These are phyloP conservation scores for Myotis pilosus DNA, from an alignment of 2,797 vertebrate species.

Conservation along the genomic window DNA sequence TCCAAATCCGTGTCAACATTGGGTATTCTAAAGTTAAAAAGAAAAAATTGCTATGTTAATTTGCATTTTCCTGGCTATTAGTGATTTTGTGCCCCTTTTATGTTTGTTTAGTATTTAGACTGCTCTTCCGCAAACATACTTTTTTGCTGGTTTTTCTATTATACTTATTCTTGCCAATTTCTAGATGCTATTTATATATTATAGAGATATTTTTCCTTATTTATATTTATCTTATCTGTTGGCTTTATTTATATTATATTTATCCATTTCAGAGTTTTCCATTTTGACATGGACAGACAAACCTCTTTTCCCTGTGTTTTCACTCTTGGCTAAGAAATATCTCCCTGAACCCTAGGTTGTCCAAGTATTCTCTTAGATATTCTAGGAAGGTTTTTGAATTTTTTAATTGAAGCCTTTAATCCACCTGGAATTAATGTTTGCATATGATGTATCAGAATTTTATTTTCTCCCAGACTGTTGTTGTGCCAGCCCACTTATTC, in stretches of 20 bases:
- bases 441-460: conserved; percentile 61
- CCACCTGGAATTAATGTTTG: conserved; percentile 68
- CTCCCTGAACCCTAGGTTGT: not conserved
- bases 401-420: conserved; percentile 30
- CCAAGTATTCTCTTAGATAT: not conserved
- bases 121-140: not conserved
- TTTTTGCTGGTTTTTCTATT: conserved; percentile 28
- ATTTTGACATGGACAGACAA: not conserved
- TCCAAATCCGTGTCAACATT: not conserved
- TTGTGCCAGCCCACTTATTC: conserved; percentile 31
- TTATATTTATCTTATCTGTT: not conserved
- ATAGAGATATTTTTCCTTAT: not conserved
- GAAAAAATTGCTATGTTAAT: not conserved
- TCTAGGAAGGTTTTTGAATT: not conserved
- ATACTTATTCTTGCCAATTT: conserved; percentile 11
- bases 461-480: conserved; percentile 54
- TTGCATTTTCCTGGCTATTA: not conserved
- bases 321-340: conserved; percentile 17
- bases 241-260: not conserved
- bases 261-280: conserved; percentile 2
- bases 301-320: conserved; percentile 4
- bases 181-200: conserved; percentile 8
- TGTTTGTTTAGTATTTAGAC: not conserved
- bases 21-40: not conserved
- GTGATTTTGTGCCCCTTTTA: not conserved